A percentile compares a stretch with the other conserved stretches of the same genome.
Evolutionary conservation across 2,797 vertebrate species (phyloP).

Genomic region (Dendrocincla fuliginosa): DNA sequence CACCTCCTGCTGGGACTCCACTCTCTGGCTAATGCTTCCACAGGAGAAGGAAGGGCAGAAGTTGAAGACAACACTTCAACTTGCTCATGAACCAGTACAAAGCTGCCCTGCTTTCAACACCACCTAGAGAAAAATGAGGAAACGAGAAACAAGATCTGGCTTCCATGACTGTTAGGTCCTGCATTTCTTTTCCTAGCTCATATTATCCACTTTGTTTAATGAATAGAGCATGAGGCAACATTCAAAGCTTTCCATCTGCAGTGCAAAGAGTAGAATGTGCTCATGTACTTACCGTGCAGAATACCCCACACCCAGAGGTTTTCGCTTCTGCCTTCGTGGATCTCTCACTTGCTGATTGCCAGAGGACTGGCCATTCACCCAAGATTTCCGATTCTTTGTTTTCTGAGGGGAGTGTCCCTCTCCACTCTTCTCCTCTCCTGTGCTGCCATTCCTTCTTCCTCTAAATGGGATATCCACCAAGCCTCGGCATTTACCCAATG

Average conservation of each 20-base stretch:
- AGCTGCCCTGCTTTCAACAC: background rate
- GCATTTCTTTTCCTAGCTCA: background rate
- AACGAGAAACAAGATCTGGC: background rate
- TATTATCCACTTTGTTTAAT: background rate
- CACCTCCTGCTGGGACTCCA: background rate
- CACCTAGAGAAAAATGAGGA: background rate
- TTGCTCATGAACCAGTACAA: background rate
- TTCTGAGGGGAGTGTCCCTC: constrained; percentile 73
- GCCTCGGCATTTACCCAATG: constrained; percentile 83
- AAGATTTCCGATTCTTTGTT: constrained; percentile 68
- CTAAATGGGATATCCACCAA: constrained; percentile 91
- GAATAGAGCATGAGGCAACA: background rate
- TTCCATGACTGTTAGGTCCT: background rate
- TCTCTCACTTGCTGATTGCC: constrained; percentile 87
- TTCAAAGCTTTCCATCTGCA: background rate
- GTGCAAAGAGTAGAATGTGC: background rate
- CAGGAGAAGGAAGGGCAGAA: background rate
- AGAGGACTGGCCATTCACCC: constrained; percentile 72
- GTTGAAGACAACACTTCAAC: background rate
- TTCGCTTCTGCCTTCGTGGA: constrained; percentile 87
- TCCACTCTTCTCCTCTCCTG: constrained; percentile 71
- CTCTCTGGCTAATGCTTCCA: background rate
- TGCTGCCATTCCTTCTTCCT: constrained; percentile 70
- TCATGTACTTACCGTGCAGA: constrained; percentile 84
- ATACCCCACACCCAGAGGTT: constrained; percentile 91